Conservation (phyloP, 2,113 vertebrate species). For the Drymodes brunneopygia region DNA sequence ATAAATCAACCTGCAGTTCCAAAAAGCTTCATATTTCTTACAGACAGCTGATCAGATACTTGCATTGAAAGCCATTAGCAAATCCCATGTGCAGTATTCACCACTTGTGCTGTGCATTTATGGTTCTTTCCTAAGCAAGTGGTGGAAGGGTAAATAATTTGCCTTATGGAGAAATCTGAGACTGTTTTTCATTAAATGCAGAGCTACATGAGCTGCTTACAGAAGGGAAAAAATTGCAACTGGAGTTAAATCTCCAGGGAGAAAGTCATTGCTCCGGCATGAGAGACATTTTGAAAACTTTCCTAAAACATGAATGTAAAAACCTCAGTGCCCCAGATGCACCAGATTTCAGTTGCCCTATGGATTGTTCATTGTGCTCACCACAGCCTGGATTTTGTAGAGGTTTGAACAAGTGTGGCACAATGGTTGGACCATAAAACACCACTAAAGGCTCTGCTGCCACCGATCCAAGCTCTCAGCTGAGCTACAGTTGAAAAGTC, state of each 20-base stretch:
- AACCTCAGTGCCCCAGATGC: not conserved
- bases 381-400: not conserved
- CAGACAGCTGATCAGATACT: not conserved
- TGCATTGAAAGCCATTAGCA: not conserved
- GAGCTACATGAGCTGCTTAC: not conserved
- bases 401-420: not conserved
- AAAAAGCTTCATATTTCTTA: constrained; percentile 31
- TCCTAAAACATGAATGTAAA: not conserved
- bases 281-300: not conserved
- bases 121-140: not conserved
- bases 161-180: not conserved
- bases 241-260: not conserved
- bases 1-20: not conserved
- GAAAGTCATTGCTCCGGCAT: not conserved
- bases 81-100: not conserved
- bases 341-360: not conserved
- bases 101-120: not conserved
- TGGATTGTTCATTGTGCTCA: not conserved
- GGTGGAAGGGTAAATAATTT: not conserved
- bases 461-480: accelerated
- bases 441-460: not conserved
- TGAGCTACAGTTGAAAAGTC: not conserved
- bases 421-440: not conserved
- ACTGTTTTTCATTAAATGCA: not conserved
- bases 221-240: not conserved